These are phyloP conservation scores for Sussaba pulchella DNA, from an alignment of 2,888 invertebrate species.

Conservation along the genomic window DNA sequence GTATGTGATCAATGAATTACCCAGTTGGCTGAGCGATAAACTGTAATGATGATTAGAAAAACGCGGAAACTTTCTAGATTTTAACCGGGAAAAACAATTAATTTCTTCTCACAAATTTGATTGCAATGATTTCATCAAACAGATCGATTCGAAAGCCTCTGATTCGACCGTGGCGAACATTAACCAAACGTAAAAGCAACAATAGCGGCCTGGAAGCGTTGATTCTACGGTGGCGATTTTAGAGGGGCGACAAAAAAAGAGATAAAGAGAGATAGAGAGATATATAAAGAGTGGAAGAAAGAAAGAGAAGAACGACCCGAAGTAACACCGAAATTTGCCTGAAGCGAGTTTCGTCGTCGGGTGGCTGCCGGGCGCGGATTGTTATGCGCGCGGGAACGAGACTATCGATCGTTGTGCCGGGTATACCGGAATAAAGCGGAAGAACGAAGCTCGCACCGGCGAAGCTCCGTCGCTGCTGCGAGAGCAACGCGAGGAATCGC, in stretches of 20 bases:
- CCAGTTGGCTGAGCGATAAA: neutral
- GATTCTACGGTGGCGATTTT: neutral
- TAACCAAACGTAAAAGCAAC: neutral
- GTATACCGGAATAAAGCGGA: constrained; percentile 28
- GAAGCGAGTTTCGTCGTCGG: constrained; percentile 47
- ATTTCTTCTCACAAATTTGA: neutral
- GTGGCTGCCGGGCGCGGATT: constrained; percentile 36
- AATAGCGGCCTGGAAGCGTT: neutral
- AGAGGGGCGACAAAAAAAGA: constrained; percentile 3
- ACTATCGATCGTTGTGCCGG: constrained; percentile 55
- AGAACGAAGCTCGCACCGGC: constrained; percentile 37
- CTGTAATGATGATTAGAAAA: neutral
- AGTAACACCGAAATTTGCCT: constrained; percentile 44
- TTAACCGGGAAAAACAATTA: neutral
- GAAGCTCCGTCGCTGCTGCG: constrained; percentile 33
- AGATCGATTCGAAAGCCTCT: neutral
- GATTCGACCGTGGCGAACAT: neutral
- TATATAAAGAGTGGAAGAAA: neutral
- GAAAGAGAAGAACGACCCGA: constrained; percentile 19
- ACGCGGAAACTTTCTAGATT: neutral
- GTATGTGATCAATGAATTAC: neutral
- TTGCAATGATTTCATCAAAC: too few relatives aligned
- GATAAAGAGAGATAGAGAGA: constrained; percentile 6
- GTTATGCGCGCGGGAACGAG: constrained; percentile 57
- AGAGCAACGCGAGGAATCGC: constrained; percentile 41